Percentiles rank a stretch among this genome's conserved stretches.
phyloP scores from a whole-genome alignment of 2,888 invertebrate genomes.

The Acanthopleura granulata region DNA sequence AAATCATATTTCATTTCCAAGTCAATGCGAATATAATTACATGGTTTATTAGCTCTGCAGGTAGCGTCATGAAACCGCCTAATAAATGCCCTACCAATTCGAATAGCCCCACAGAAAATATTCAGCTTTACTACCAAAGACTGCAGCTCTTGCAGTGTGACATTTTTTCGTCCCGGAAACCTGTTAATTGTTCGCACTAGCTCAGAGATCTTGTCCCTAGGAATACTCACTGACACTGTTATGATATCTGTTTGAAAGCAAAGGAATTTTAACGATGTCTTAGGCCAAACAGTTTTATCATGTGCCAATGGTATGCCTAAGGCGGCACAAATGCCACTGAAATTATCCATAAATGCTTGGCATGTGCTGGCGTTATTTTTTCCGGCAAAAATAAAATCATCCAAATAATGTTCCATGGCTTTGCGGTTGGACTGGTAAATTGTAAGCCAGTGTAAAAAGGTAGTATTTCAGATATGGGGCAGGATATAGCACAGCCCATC shows the following conservation, averaged over 20 bases:
- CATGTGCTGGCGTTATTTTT: neutral
- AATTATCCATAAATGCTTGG: neutral
- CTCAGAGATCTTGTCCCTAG: slow-evolving; percentile 21
- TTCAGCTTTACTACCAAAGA: slow-evolving; percentile 23
- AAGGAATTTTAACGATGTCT: slow-evolving; percentile 21
- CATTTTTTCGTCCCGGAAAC: slow-evolving; percentile 14
- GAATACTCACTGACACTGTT: slow-evolving; percentile 25
- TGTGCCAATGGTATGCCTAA: neutral
- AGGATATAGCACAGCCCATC: slow-evolving; percentile 19
- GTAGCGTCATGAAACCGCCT: slow-evolving; percentile 24
- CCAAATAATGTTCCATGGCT: slow-evolving; percentile 11
- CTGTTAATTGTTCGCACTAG: neutral
- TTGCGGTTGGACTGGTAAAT: neutral
- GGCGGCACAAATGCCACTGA: neutral
- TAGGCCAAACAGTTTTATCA: slow-evolving; percentile 26
- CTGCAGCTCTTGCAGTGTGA: slow-evolving; percentile 27
- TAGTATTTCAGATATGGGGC: slow-evolving; percentile 21
- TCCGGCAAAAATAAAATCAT: neutral
- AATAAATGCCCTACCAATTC: slow-evolving; percentile 25
- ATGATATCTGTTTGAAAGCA: slow-evolving; percentile 28
- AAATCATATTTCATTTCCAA: slow-evolving; percentile 24
- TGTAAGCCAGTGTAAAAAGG: slow-evolving; percentile 22
- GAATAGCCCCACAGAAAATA: slow-evolving; percentile 26
- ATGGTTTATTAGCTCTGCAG: slow-evolving; percentile 9
- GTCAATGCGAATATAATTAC: slow-evolving; percentile 22